Percentiles rank a stretch among this genome's conserved stretches.
Conservation (phyloP, 2,113 vertebrate species). For the Merops nubicus region DNA sequence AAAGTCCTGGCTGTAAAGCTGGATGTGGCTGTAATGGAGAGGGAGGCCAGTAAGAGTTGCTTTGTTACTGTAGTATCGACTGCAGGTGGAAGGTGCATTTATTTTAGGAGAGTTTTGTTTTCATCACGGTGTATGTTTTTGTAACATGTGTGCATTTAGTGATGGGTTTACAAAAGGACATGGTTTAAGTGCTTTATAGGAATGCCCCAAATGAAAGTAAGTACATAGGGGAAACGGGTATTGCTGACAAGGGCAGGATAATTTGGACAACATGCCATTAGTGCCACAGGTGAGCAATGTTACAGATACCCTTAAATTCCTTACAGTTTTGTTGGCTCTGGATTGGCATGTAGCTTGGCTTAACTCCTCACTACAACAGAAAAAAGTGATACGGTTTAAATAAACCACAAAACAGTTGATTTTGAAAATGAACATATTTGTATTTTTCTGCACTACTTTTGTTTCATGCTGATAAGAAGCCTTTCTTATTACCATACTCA, state of each 20-base stretch:
- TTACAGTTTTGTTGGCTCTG: not conserved
- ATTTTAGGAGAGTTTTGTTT: not conserved
- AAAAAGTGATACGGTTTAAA: not conserved
- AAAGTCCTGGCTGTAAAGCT: not conserved
- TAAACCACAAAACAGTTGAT: not conserved
- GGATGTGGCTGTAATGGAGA: not conserved
- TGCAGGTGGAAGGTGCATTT: not conserved
- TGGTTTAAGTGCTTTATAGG: not conserved
- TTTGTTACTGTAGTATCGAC: not conserved
- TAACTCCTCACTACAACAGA: not conserved
- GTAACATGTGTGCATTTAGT: not conserved
- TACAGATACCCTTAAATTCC: not conserved
- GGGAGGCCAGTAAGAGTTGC: not conserved
- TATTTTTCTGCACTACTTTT: not conserved
- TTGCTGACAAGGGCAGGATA: not conserved
- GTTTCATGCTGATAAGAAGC: not conserved
- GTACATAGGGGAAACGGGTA: not conserved
- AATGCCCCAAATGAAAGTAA: not conserved
- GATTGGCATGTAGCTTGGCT: not conserved
- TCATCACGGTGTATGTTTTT: not conserved
- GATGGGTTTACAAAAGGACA: not conserved
- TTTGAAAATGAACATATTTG: fast-evolving
- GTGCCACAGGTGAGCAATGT: not conserved
- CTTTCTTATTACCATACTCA: not conserved
- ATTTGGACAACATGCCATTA: not conserved